phyloP scores from a whole-genome alignment of 1,140 invertebrate genomes.

The Telenomus remus region DNA sequence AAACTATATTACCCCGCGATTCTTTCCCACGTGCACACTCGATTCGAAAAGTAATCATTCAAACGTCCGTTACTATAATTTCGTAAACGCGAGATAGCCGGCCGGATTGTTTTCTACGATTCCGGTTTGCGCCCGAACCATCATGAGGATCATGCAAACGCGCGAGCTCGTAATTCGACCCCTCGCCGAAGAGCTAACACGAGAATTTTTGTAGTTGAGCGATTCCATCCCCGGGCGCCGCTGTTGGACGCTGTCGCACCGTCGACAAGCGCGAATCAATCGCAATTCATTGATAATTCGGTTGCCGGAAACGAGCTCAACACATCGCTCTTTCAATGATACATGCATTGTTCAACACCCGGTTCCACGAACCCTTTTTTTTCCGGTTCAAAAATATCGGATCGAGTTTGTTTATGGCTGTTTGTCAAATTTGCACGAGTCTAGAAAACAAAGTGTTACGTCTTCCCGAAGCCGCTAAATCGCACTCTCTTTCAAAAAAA shows the following conservation, averaged over 20 bases:
- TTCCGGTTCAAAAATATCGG: no score
- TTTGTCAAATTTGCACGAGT: no score
- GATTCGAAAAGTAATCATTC: slow-evolving; percentile 46
- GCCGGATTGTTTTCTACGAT: slow-evolving; percentile 50
- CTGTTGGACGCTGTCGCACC: slow-evolving; percentile 6
- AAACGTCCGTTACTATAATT: slow-evolving; percentile 41
- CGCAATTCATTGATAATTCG: slow-evolving; percentile 55
- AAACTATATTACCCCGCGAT: slow-evolving; percentile 43
- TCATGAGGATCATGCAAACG: slow-evolving; percentile 51
- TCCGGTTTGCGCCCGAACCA: slow-evolving; percentile 24
- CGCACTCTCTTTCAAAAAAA: no score
- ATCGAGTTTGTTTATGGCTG: no score
- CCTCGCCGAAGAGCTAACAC: slow-evolving; percentile 19
- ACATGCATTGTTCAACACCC: no score
- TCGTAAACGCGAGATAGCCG: slow-evolving; percentile 26
- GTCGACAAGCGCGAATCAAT: slow-evolving; percentile 52
- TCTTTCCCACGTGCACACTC: slow-evolving; percentile 50
- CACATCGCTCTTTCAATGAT: no score
- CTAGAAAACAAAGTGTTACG: no score
- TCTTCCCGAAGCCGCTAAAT: no score
- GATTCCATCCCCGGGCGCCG: slow-evolving; percentile 45
- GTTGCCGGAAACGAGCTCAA: slow-evolving; percentile 47
- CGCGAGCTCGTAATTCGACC: slow-evolving; percentile 52
- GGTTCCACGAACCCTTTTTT: no score
- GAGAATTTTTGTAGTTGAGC: neutral